These are phyloP conservation scores for Cyclura pinguis DNA, from an alignment of 2,797 vertebrate genomes.

Conservation along the genomic window DNA sequence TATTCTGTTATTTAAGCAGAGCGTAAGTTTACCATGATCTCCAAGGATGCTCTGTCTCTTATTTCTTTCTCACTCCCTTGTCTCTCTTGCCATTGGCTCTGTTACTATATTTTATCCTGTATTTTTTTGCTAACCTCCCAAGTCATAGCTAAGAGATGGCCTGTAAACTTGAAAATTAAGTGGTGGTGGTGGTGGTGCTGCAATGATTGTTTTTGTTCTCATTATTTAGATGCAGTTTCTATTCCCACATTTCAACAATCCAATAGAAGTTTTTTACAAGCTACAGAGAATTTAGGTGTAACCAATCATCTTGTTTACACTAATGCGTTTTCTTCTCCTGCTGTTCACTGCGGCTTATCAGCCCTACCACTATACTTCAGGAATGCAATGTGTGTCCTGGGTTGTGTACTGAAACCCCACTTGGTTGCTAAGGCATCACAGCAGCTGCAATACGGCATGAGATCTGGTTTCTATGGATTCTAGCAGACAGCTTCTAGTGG, in stretches of 20 bases:
- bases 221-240: background rate
- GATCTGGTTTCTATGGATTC: constrained; percentile 62
- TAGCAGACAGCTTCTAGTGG: constrained; percentile 55
- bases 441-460: constrained; percentile 22
- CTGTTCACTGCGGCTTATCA: constrained; percentile 48
- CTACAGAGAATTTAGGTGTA: constrained; percentile 31
- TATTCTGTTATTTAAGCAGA: constrained; percentile 58
- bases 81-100: background rate
- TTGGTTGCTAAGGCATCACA: constrained; percentile 75
- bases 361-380: constrained; percentile 61
- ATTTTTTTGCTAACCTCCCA: background rate
- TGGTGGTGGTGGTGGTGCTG: background rate
- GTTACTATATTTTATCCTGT: background rate
- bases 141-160: background rate
- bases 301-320: constrained; percentile 36
- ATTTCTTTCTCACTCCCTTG: background rate
- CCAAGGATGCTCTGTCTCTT: background rate
- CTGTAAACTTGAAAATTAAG: background rate
- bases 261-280: background rate
- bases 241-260: background rate
- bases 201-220: background rate
- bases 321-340: constrained; percentile 19
- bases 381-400: constrained; percentile 36
- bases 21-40: background rate
- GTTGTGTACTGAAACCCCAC: constrained; percentile 50